phyloP scores from a whole-genome alignment of 2,113 vertebrate genomes.

The Trichechus manatus region DNA sequence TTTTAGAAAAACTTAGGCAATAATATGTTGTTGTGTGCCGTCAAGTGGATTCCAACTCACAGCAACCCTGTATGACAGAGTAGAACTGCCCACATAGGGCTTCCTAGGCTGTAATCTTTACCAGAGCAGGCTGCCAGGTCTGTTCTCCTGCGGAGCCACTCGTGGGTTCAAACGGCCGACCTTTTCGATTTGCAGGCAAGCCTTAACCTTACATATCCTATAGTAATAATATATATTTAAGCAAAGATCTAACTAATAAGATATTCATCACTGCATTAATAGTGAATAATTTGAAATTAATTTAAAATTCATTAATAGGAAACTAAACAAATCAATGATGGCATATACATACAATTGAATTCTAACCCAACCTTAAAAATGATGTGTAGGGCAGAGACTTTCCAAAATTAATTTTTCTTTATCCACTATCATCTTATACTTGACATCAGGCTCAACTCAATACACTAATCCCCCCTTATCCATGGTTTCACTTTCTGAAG shows the following conservation, averaged over 20 bases:
- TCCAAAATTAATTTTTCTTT: constrained; percentile 47
- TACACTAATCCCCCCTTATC: not conserved
- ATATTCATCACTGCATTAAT: constrained; percentile 31
- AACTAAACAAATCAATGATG: constrained; percentile 33
- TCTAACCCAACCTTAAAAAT: constrained; percentile 12
- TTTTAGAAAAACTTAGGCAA: not conserved
- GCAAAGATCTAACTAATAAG: constrained; percentile 17
- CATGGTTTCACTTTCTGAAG: too few species aligned
- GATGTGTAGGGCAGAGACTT: not conserved
- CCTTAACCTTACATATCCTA: not conserved
- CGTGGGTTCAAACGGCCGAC: too few species aligned
- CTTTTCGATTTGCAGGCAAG: too few species aligned
- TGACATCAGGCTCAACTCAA: not conserved
- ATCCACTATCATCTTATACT: not conserved
- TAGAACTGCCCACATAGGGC: too few species aligned
- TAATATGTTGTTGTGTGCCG: not conserved
- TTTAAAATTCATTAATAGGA: constrained; percentile 8
- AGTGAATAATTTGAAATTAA: constrained; percentile 13
- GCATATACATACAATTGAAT: not conserved
- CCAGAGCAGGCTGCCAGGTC: too few species aligned
- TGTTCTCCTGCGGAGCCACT: too few species aligned
- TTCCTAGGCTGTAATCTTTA: too few species aligned
- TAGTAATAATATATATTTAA: constrained; percentile 17
- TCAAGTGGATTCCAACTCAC: too few species aligned
- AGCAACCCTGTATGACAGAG: too few species aligned